These are phyloP conservation scores for Zele albiditarsus DNA, from an alignment of 2,888 invertebrate species.

Conservation along the genomic window DNA sequence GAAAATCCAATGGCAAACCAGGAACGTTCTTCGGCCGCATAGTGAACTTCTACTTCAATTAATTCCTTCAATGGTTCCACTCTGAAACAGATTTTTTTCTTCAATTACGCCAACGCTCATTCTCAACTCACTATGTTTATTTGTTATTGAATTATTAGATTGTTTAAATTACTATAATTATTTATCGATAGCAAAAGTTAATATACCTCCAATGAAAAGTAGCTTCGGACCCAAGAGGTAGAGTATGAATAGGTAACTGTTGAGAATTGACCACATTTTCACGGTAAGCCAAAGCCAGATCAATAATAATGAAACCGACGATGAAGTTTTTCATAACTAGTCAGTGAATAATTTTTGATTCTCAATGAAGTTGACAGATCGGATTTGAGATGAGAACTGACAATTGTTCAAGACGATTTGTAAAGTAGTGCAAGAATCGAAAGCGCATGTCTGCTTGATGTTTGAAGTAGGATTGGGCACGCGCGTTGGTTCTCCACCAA, in stretches of 20 bases:
- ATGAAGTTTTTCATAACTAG: conserved; percentile 36
- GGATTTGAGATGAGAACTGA: neutral
- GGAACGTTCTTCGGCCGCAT: conserved; percentile 61
- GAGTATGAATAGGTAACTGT: conserved; percentile 56
- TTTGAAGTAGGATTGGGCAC: neutral
- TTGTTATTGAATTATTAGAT: neutral
- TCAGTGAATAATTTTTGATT: neutral
- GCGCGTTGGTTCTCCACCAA: neutral
- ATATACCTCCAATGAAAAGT: conserved; percentile 68
- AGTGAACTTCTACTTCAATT: conserved; percentile 66
- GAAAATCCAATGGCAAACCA: conserved; percentile 94
- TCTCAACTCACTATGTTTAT: neutral
- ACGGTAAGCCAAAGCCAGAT: conserved; percentile 5
- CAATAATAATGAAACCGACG: conserved; percentile 38
- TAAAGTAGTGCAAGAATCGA: neutral
- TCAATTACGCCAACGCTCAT: neutral
- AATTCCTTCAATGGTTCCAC: conserved; percentile 61
- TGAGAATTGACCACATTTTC: neutral
- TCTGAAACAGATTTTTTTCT: conserved; percentile 50
- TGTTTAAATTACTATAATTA: conserved; percentile 7
- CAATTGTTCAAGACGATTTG: neutral
- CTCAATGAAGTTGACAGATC: neutral
- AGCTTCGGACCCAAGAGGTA: conserved; percentile 68
- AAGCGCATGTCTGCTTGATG: neutral
- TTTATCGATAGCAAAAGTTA: neutral